Evolutionary conservation across 2,888 invertebrate species (phyloP).

Genomic region (Arctia plantaginis): DNA sequence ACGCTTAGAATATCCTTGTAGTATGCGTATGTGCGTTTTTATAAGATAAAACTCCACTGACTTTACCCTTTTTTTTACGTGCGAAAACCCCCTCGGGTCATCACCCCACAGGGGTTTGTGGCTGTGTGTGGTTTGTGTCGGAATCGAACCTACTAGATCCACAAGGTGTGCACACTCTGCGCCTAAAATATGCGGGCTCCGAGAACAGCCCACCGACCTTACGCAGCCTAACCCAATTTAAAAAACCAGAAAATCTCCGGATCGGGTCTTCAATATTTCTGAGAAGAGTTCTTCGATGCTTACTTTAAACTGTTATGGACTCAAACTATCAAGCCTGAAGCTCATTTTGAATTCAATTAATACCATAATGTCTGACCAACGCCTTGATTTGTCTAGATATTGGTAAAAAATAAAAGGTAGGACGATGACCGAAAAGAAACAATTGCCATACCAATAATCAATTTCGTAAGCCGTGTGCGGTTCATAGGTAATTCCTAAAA

Average conservation of each 20-base stretch:
- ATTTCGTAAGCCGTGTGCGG: slow-evolving; percentile 37
- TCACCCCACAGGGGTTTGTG: no score
- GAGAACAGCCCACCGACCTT: no score
- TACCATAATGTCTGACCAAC: not conserved
- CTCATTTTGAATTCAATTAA: not conserved
- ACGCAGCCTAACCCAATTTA: not conserved
- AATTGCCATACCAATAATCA: slow-evolving; percentile 10
- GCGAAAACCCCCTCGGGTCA: no score
- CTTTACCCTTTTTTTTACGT: no score
- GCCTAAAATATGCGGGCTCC: no score
- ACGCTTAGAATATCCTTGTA: no score
- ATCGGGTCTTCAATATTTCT: not conserved
- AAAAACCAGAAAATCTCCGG: not conserved
- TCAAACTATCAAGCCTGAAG: not conserved
- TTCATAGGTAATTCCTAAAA: slow-evolving; percentile 40
- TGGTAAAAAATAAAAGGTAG: not conserved
- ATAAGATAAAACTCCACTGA: no score
- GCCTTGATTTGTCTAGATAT: not conserved
- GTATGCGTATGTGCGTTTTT: no score
- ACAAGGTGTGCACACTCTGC: no score
- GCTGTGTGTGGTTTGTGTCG: no score
- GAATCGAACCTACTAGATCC: no score
- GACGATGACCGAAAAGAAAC: not conserved
- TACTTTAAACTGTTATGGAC: not conserved
- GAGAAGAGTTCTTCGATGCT: not conserved